phyloP scores from a whole-genome alignment of 2,797 vertebrate genomes.

The Petrocephalus sullivani region DNA sequence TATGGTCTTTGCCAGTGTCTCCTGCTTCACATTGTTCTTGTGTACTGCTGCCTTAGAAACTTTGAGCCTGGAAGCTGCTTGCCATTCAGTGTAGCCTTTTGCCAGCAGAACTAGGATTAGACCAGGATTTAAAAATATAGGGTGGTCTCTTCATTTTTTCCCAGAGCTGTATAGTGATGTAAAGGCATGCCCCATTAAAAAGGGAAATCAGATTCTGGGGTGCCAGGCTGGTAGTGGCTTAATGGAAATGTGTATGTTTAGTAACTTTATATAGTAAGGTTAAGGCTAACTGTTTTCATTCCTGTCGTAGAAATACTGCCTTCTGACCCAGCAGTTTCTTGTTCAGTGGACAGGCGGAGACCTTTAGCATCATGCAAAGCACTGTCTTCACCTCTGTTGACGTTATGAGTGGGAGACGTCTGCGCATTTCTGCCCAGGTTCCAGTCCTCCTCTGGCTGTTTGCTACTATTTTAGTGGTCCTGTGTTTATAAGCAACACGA shows the following conservation, averaged over 20 bases:
- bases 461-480: background rate
- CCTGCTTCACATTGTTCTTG: too few relatives aligned
- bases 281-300: background rate
- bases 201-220: constrained; percentile 6
- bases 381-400: background rate
- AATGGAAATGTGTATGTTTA: background rate
- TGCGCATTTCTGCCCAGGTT: background rate
- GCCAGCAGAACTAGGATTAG: too few relatives aligned
- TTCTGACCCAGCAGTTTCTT: background rate
- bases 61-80: too few relatives aligned
- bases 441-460: background rate
- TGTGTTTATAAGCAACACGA: background rate
- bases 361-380: background rate
- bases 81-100: too few relatives aligned
- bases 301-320: background rate
- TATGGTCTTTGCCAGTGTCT: too few relatives aligned
- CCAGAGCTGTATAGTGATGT: background rate
- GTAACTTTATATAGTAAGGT: background rate
- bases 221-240: background rate
- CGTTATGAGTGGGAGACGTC: background rate
- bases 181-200: constrained; percentile 18
- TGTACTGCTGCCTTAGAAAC: too few relatives aligned
- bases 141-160: too few relatives aligned
- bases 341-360: background rate
- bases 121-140: too few relatives aligned